phyloP scores from a whole-genome alignment of 2,113 vertebrate genomes.

The Lasiurus cinereus region DNA sequence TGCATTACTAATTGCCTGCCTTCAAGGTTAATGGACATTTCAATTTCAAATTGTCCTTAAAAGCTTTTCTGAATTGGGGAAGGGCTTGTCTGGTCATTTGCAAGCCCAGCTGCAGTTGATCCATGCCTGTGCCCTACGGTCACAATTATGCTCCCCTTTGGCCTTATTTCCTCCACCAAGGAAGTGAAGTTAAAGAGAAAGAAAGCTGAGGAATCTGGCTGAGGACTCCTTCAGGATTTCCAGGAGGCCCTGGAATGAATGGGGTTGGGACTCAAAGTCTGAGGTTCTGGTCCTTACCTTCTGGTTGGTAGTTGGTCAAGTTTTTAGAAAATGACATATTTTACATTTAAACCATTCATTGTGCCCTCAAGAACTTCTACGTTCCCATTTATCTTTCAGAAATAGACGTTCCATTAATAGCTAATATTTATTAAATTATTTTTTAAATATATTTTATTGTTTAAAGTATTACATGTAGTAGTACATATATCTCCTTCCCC shows the following conservation, averaged over 20 bases:
- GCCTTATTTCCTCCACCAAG: background rate
- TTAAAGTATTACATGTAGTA: too few relatives aligned
- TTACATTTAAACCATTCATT: background rate
- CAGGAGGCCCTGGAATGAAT: background rate
- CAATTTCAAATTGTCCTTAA: slow-evolving; percentile 59
- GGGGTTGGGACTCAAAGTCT: background rate
- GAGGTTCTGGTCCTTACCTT: background rate
- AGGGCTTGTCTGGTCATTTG: background rate
- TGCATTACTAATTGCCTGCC: slow-evolving; percentile 63
- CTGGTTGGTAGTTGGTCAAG: background rate
- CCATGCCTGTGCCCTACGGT: background rate
- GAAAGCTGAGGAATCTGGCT: background rate
- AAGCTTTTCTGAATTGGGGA: slow-evolving; percentile 26
- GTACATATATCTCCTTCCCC: too few relatives aligned
- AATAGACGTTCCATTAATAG: background rate
- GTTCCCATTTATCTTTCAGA: background rate
- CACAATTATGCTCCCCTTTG: background rate
- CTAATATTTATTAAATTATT: background rate
- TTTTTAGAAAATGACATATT: background rate
- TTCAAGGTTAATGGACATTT: slow-evolving; percentile 67
- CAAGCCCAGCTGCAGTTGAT: background rate
- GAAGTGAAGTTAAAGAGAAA: background rate
- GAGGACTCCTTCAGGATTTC: background rate
- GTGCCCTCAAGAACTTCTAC: background rate
- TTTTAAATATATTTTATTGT: too few relatives aligned